These are phyloP conservation scores for Acestrorhynchus altus DNA, from an alignment of 2,797 vertebrate genomes.

Conservation along the genomic window DNA sequence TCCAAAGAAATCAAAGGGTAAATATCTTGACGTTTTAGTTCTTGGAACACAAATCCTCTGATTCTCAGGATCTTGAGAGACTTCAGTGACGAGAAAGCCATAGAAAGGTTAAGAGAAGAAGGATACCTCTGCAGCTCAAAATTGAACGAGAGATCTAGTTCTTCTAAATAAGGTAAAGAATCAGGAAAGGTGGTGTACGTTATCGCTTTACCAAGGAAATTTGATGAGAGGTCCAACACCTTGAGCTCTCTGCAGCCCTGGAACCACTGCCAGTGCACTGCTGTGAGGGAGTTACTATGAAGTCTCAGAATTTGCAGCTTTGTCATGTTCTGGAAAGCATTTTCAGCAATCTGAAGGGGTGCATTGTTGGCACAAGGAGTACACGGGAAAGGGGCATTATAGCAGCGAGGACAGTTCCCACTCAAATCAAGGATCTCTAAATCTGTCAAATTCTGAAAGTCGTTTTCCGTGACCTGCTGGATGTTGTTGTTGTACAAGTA, in stretches of 20 bases:
- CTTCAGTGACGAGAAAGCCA: constrained; percentile 78
- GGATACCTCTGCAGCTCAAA: constrained; percentile 86
- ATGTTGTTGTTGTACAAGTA: constrained; percentile 94
- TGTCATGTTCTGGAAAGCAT: constrained; percentile 80
- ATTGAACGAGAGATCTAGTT: constrained; percentile 93
- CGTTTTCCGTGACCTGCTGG: constrained; percentile 72
- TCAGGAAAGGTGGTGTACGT: constrained; percentile 79
- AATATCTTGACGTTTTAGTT: constrained; percentile 76
- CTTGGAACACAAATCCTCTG: constrained; percentile 90
- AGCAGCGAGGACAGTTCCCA: constrained; percentile 94
- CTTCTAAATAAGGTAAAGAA: constrained; percentile 80
- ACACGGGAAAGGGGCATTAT: constrained; percentile 91
- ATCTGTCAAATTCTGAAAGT: constrained; percentile 83
- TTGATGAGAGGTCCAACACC: constrained; percentile 91
- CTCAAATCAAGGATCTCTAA: constrained; percentile 92
- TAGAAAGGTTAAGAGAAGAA: constrained; percentile 76
- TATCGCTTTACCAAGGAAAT: constrained; percentile 86
- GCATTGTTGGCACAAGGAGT: constrained; percentile 80
- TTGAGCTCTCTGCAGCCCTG: constrained; percentile 72
- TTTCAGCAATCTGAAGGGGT: constrained; percentile 76
- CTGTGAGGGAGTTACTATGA: constrained; percentile 90
- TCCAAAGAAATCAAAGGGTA: constrained; percentile 74
- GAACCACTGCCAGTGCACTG: constrained; percentile 83
- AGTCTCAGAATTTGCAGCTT: constrained; percentile 85
- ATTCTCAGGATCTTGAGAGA: constrained; percentile 83